Percentiles rank a stretch among this genome's conserved stretches.
Evolutionary conservation across 2,888 invertebrate species (phyloP).

Genomic region (Dolomedes plantarius): DNA sequence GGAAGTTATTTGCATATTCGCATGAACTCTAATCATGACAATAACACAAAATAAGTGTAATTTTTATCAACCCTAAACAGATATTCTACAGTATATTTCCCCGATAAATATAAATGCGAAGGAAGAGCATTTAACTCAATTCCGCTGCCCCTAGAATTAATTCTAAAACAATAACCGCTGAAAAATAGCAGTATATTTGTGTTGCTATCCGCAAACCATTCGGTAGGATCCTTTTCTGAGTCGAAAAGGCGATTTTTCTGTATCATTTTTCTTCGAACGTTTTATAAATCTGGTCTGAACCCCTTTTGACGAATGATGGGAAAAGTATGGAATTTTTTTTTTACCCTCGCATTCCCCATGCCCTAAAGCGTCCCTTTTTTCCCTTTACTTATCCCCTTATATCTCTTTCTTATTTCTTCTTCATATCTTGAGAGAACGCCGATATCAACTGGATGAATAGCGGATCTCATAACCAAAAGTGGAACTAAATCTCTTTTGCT

Average conservation of each 20-base stretch:
- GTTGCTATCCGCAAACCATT: background rate
- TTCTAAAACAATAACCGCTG: background rate
- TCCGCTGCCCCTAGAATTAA: no score
- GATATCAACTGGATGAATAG: background rate
- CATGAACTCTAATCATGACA: no score
- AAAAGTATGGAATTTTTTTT: conserved; percentile 43
- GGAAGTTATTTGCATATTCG: no score
- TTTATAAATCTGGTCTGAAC: conserved; percentile 48
- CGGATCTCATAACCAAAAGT: background rate
- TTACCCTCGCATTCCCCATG: background rate
- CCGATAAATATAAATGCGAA: no score
- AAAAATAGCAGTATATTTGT: background rate
- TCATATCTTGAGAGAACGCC: background rate
- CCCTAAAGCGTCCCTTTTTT: background rate
- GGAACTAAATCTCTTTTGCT: background rate
- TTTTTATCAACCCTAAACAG: no score
- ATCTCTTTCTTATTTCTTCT: background rate
- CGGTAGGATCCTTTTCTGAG: background rate
- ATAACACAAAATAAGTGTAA: no score
- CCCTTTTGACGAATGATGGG: conserved; percentile 60
- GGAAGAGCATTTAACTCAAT: no score
- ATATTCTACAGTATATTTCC: no score
- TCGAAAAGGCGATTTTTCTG: conserved; percentile 34
- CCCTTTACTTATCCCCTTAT: background rate
- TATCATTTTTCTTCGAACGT: conserved; percentile 19